Evolutionary conservation across 2,113 vertebrate species (phyloP), one percentile per base, ranked within the genome.

Genomic region (Tursiops truncatus): DNA sequence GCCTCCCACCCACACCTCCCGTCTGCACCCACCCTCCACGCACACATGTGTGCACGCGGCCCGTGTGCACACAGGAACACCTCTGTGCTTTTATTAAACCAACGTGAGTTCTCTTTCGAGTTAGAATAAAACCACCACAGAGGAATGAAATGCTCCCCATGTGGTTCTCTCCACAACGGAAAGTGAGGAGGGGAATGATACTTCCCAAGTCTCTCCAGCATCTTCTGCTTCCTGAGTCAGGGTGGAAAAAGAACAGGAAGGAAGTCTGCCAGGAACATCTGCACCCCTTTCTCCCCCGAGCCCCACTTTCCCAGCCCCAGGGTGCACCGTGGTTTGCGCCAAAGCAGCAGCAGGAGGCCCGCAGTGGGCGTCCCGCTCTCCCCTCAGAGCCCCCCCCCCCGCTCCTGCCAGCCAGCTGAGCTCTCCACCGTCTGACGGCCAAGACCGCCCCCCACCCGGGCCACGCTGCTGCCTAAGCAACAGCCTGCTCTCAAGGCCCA

Each of bases 61-160:
- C 56, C 25, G 9, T 28, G 60, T 9, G 20, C 31, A 56, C 50
- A 25, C 47, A 23, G 76, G 25, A 23, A 8, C 44, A 33, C 50
- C 23, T 8, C 12, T 56, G 11, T 1, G 3, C 5, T 2, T 33
- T 17, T 2, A 8, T 1, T 4, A 12, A 60, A 14, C 36, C 8
- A 17, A 8, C 38, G 28, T 6, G 36, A 58, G 33, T 23, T 25
- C 79, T 26, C 5, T 10, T n/a, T n/a, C 33, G 2, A 53, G 68
- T 44, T 47, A 65, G 38, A 31, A 33, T 44, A 26, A 41, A 28
- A 31, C 17, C 4, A 25, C 25, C 31, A 1, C 8, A 38, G 38
- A 17, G 31, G 50, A 26, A 31, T 1, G 12, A 20, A 13, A 8
- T 28, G 79, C 10, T 26, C 90, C 28, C 67, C 65, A 28, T 15